These are phyloP conservation scores for Plemyria rubiginata DNA, from an alignment of 2,888 invertebrate species.

Conservation along the genomic window DNA sequence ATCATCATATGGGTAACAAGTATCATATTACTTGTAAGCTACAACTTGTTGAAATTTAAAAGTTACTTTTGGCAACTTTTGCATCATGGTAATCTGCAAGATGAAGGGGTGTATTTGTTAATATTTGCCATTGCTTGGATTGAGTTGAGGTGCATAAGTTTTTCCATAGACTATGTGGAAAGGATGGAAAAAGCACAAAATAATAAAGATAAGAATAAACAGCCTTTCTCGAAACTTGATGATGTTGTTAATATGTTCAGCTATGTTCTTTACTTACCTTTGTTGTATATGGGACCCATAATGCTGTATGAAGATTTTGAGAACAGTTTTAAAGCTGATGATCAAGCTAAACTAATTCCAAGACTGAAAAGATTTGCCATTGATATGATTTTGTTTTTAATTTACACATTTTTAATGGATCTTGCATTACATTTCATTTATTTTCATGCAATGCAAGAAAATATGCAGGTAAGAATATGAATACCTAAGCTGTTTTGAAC, in stretches of 20 bases:
- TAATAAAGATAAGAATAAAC: constrained; percentile 16
- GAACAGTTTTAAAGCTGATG: constrained; percentile 61
- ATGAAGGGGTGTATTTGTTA: constrained; percentile 83
- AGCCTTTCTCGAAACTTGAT: constrained; percentile 35
- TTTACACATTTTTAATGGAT: constrained; percentile 90
- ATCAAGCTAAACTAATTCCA: constrained; percentile 46
- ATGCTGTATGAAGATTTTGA: constrained; percentile 90
- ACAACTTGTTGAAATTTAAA: constrained; percentile 79
- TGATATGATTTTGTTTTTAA: constrained; percentile 83
- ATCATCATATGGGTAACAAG: constrained; percentile 84
- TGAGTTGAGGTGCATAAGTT: constrained; percentile 91
- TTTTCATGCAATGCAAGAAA: constrained; percentile 89
- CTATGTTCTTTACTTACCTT: constrained; percentile 93
- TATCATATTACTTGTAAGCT: constrained; percentile 72
- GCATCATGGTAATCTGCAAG: constrained; percentile 69
- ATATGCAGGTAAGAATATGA: constrained; percentile 81
- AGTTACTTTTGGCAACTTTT: constrained; percentile 77
- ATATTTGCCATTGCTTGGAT: constrained; percentile 88
- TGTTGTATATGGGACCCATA: constrained; percentile 94
- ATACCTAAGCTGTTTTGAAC: background rate
- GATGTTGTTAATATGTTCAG: constrained; percentile 84
- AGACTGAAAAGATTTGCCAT: constrained; percentile 71
- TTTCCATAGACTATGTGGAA: constrained; percentile 85
- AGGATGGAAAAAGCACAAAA: constrained; percentile 49
- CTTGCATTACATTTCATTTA: constrained; percentile 92